Evolutionary conservation across 2,888 invertebrate species (phyloP), one percentile per base, ranked within the genome.

Genomic region (Diaphora mendica): DNA sequence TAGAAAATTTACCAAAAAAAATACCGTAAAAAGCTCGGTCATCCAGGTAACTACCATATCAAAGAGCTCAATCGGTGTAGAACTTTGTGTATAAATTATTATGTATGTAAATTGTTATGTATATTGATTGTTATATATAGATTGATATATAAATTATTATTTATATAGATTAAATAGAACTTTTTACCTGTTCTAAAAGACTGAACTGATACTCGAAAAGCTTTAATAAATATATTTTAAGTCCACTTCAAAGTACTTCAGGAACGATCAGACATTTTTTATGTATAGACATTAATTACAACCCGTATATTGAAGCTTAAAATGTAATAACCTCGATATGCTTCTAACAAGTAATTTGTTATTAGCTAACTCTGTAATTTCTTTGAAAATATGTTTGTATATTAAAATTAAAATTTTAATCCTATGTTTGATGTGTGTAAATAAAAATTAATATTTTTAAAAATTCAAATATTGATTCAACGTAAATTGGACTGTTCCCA

Each of bases 401-500:
- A n/a, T 13, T 30, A 39, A 30, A 55, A n/a, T 13, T 30, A 39
- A 30, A 55, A 69, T 73, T 42, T 26, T 4, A 69, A 68, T 48
- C 26, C 20, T 69, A 42, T 68, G 64, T 69, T 42, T 42, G n/a
- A 51, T 68, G 39, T 26, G 35, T 30, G 30, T 44, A 42, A 62
- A 68, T 68, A 15, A 51, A 68, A 26, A 62, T 48, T 51, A 48
- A 8, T 64, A n/a, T 30, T 51, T 11, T n/a, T 55, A 9, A 55
- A 55, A 55, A 55, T 70, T 70, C 26, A 73, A 75, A 78, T 73
- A 75, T 76, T 76, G 72, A 62, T 59, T 64, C 64, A 55, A 65
- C 77, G 77, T 77, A 77, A 77, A 80, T 70, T 72, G 70, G 72
- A 66, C 23, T 48, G 55, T 48, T 23, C 73, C 69, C 1, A 3